Percentiles rank a stretch among this genome's conserved stretches.
Conservation (phyloP, 1,140 invertebrate genomes). For the Choristoneura fumiferana region DNA sequence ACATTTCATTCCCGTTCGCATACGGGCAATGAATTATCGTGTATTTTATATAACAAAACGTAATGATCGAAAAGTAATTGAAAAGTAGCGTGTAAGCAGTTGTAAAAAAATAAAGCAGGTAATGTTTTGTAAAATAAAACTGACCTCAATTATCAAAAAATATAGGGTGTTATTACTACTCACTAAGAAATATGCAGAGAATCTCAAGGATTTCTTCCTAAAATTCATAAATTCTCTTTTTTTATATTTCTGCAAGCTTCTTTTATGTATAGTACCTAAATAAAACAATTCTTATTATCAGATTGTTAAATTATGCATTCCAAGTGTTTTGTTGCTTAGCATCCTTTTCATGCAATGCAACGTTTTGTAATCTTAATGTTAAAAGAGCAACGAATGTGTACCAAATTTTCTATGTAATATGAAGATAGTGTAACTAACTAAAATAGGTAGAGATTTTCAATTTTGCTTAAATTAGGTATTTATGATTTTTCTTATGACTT, state of each 20-base stretch:
- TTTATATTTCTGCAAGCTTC: slow-evolving; percentile 25
- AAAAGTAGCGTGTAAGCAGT: no score
- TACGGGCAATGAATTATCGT: no score
- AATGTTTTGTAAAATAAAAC: no score
- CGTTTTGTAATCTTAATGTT: slow-evolving; percentile 52
- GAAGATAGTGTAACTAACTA: slow-evolving; percentile 39
- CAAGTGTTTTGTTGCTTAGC: slow-evolving; percentile 64
- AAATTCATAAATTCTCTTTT: slow-evolving; percentile 7
- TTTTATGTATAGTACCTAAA: no score
- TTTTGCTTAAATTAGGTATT: slow-evolving; percentile 40
- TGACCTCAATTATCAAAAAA: no score
- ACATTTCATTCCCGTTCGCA: no score
- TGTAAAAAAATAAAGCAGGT: no score
- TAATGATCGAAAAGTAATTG: no score
- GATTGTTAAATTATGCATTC: slow-evolving; percentile 56
- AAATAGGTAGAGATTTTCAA: slow-evolving; percentile 61
- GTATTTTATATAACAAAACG: no score
- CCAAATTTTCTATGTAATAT: slow-evolving; percentile 66
- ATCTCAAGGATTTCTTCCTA: slow-evolving; percentile 31
- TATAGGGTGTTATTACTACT: no score
- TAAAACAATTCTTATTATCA: no score
- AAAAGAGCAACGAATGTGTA: slow-evolving; percentile 76
- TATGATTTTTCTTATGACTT: slow-evolving; percentile 18
- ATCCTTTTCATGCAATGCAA: slow-evolving; percentile 32
- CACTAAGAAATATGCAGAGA: slow-evolving; percentile 21